A percentile compares a stretch with the other conserved stretches of the same genome.
Conservation (phyloP, 2,797 vertebrate species). For the Peromyscus nudipes region DNA sequence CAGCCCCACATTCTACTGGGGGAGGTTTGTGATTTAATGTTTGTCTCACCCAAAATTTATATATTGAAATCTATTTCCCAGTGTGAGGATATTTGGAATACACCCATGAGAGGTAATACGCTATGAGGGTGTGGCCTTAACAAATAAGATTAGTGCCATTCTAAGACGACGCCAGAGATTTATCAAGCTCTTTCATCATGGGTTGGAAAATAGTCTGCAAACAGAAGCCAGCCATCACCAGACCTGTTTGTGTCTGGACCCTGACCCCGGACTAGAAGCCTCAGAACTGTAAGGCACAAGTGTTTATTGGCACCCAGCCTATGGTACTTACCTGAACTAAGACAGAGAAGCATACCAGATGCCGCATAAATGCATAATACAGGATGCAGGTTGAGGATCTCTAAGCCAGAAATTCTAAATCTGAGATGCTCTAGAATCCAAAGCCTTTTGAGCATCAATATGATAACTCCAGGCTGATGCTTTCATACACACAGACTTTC, state of each 20-base stretch:
- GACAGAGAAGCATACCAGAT: not conserved
- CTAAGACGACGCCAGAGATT: not conserved
- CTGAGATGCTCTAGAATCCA: not conserved
- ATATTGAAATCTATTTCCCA: not conserved
- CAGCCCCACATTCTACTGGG: not conserved
- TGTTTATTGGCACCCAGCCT: not conserved
- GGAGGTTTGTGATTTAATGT: not conserved
- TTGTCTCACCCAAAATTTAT: not conserved
- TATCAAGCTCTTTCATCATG: not conserved
- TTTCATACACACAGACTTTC: not conserved
- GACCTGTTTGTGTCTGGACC: not conserved
- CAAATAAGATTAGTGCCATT: not conserved
- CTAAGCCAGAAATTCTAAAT: not conserved
- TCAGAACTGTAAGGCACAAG: not conserved
- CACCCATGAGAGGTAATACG: not conserved
- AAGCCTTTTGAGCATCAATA: not conserved
- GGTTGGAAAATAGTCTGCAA: not conserved
- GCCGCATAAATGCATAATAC: not conserved
- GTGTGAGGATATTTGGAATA: not conserved
- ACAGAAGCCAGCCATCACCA: not conserved
- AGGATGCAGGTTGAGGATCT: not conserved
- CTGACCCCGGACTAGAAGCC: not conserved
- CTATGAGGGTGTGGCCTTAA: not conserved
- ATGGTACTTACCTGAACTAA: not conserved
- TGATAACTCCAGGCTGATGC: too few relatives aligned